These are phyloP conservation scores for Cantharis flavilabris DNA, from an alignment of 2,888 invertebrate species.

Conservation along the genomic window DNA sequence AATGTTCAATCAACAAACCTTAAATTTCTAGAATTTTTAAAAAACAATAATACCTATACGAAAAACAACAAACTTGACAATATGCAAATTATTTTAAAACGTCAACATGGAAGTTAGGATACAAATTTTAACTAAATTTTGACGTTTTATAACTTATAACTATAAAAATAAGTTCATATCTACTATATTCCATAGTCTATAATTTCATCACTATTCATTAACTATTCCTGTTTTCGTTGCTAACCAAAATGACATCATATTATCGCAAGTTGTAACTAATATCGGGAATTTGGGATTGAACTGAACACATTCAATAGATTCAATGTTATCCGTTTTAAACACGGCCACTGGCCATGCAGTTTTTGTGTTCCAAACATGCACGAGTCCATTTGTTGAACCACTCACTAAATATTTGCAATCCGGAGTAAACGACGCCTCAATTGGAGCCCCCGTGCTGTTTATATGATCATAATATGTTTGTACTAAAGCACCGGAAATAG, in stretches of 20 bases:
- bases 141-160: no score
- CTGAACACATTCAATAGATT: conserved; percentile 95
- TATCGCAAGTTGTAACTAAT: conserved; percentile 98
- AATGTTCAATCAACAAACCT: no score
- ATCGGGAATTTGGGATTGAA: conserved; percentile 99
- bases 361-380: conserved; percentile 98
- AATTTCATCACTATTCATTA: no score
- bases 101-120: background rate
- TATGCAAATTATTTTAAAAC: background rate
- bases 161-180: no score
- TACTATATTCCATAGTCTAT: no score
- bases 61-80: background rate
- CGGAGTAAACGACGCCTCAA: conserved; percentile 97
- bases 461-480: conserved; percentile 93
- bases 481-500: conserved; percentile 94
- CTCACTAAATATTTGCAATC: conserved; percentile 98
- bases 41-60: background rate
- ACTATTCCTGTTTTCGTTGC: conserved; percentile 53
- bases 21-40: background rate
- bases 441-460: conserved; percentile 90
- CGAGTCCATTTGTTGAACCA: conserved; percentile 94
- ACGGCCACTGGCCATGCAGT: conserved; percentile 91
- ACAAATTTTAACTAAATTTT: background rate
- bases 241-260: conserved; percentile 90
- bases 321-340: conserved; percentile 90